These are phyloP conservation scores for Tinea semifulvella DNA, from an alignment of 2,888 invertebrate species.

Conservation along the genomic window DNA sequence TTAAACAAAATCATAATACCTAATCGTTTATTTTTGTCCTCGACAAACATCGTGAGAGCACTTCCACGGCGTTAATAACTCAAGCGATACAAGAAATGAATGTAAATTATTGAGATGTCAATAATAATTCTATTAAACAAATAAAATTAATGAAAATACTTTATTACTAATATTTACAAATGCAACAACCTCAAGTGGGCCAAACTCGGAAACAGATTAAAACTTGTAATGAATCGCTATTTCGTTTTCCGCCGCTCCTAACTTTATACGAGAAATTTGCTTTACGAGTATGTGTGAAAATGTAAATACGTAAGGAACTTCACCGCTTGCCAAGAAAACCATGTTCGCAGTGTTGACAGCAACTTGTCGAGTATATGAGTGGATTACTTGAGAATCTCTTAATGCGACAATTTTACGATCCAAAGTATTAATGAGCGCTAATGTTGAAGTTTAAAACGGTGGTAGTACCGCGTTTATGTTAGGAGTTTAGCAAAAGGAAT, in stretches of 20 bases:
- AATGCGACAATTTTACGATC: constrained; percentile 50
- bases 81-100: too few relatives aligned
- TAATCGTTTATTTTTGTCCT: too few relatives aligned
- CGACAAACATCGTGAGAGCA: too few relatives aligned
- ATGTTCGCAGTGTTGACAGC: constrained; percentile 54
- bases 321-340: constrained; percentile 49
- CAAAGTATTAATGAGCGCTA: constrained; percentile 42
- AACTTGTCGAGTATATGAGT: constrained; percentile 35
- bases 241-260: constrained; percentile 48
- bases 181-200: constrained; percentile 32
- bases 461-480: neutral
- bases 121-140: too few relatives aligned
- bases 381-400: constrained; percentile 61
- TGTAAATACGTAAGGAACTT: constrained; percentile 58
- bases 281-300: constrained; percentile 61
- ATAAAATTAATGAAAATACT: neutral
- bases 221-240: constrained; percentile 62
- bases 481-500: neutral
- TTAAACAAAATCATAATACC: too few relatives aligned
- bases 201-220: constrained; percentile 59
- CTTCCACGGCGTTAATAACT: too few relatives aligned
- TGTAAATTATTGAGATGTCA: too few relatives aligned
- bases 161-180: constrained; percentile 11
- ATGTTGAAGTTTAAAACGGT: constrained; percentile 26
- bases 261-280: constrained; percentile 53